Evolutionary conservation across 1,140 invertebrate genomes (phyloP).

Genomic region (Saccostrea glomerata): DNA sequence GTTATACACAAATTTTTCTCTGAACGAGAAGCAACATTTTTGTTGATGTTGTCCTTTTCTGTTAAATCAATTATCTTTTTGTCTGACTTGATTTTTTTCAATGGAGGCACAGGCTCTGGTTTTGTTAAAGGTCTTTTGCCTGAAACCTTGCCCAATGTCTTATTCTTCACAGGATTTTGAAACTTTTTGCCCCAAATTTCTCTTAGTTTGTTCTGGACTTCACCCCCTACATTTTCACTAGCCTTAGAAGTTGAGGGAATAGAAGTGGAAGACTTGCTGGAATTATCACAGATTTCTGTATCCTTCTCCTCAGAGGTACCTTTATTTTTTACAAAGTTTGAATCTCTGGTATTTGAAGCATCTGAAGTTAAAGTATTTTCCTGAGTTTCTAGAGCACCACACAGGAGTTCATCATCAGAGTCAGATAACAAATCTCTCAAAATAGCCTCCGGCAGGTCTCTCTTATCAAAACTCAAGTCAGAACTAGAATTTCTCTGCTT

Average conservation of each 20-base stretch:
- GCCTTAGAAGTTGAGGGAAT: background rate
- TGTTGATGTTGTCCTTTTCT: background rate
- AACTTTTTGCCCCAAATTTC: constrained; percentile 44
- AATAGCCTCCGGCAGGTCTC: background rate
- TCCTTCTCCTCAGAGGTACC: background rate
- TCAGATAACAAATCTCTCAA: constrained; percentile 36
- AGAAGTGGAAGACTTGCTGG: background rate
- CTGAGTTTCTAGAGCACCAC: background rate
- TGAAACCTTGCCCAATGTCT: background rate
- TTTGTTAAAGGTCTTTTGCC: constrained; percentile 27
- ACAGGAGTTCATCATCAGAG: constrained; percentile 45
- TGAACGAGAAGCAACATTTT: background rate
- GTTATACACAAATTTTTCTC: background rate
- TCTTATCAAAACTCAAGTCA: background rate
- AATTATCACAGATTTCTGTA: constrained; percentile 8
- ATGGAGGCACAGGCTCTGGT: constrained; percentile 9
- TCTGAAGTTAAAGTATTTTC: background rate
- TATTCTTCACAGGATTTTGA: background rate
- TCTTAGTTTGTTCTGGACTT: constrained; percentile 45
- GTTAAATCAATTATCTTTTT: constrained; percentile 19
- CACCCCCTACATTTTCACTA: background rate
- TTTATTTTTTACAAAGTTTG: background rate
- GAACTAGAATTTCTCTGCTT: background rate
- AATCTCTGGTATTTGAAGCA: background rate
- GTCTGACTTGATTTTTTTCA: constrained; percentile 5